These are phyloP conservation scores for Nezara viridula DNA, from an alignment of 2,888 invertebrate genomes.

Conservation along the genomic window DNA sequence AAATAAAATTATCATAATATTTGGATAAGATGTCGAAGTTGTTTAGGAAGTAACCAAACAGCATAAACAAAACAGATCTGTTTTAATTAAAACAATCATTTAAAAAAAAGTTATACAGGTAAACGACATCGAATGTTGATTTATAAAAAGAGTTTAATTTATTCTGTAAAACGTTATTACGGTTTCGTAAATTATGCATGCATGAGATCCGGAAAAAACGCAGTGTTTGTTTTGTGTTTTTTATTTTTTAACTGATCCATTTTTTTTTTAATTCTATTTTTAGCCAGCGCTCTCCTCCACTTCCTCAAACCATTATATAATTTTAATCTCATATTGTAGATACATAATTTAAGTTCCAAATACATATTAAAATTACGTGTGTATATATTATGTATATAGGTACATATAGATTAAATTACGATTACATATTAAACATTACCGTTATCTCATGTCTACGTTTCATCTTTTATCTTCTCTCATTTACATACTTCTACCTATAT, in stretches of 20 bases:
- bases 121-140: neutral
- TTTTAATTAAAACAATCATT: neutral
- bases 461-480: too few relatives aligned
- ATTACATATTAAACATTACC: too few relatives aligned
- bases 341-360: neutral
- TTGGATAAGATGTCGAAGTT: too few relatives aligned
- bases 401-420: too few relatives aligned
- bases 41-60: too few relatives aligned
- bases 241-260: neutral
- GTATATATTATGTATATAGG: too few relatives aligned
- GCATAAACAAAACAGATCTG: neutral
- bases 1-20: too few relatives aligned
- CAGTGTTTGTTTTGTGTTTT: neutral
- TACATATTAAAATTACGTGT: too few relatives aligned
- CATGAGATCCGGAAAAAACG: neutral
- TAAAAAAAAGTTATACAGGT: neutral
- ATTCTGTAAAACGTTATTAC: neutral
- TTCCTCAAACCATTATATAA: neutral
- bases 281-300: neutral
- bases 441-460: too few relatives aligned
- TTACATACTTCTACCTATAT: too few relatives aligned
- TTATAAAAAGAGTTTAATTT: neutral
- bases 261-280: neutral
- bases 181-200: neutral
- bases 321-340: neutral